These are phyloP conservation scores for Onthophagus taurus DNA, from an alignment of 1,140 invertebrate species.

Conservation along the genomic window DNA sequence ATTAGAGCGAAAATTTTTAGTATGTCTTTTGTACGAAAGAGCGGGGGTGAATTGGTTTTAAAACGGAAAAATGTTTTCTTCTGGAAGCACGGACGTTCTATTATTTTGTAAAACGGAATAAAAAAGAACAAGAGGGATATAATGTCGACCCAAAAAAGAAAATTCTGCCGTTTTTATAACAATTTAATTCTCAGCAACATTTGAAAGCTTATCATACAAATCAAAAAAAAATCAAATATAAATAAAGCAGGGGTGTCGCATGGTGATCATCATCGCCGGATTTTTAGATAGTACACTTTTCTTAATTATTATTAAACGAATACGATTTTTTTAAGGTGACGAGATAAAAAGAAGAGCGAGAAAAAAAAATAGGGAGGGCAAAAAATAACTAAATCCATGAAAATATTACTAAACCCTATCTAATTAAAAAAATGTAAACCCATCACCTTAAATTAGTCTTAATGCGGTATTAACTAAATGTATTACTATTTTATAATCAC, in stretches of 20 bases:
- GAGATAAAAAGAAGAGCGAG: not conserved
- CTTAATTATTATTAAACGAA: not conserved
- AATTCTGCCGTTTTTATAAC: slow-evolving; percentile 13
- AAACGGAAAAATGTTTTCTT: not conserved
- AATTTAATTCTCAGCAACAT: slow-evolving; percentile 13
- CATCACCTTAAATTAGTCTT: slow-evolving; percentile 7
- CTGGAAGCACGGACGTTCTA: not conserved
- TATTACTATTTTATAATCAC: slow-evolving; percentile 1
- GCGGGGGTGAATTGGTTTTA: not conserved
- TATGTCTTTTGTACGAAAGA: not conserved
- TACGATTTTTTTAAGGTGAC: slow-evolving; percentile 6
- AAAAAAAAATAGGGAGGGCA: not conserved
- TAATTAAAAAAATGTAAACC: not conserved
- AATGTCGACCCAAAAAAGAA: slow-evolving; percentile 3
- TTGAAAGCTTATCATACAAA: slow-evolving; percentile 12
- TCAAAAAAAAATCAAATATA: slow-evolving; percentile 11
- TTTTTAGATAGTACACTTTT: slow-evolving; percentile 6
- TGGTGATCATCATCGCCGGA: not conserved
- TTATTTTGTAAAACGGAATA: not conserved
- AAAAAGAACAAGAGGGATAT: slow-evolving; percentile 1
- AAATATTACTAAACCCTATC: not conserved
- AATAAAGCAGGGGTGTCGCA: slow-evolving; percentile 6
- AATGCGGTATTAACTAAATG: not conserved
- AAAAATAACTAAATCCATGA: not conserved
- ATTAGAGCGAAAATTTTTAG: not conserved